phyloP scores from a whole-genome alignment of 2,113 vertebrate species.

The Malaclemys terrapin region DNA sequence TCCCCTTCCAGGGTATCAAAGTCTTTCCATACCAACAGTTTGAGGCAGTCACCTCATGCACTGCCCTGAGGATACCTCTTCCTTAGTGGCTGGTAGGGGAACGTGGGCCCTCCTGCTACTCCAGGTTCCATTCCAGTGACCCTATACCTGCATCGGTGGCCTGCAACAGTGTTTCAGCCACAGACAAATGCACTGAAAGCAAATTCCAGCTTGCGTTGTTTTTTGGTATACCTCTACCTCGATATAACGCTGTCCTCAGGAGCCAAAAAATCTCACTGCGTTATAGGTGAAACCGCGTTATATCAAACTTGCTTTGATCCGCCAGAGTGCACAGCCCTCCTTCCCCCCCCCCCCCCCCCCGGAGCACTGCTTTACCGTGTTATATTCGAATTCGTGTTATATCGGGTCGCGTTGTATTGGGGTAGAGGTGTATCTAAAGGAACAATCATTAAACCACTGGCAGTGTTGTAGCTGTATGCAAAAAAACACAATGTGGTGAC shows the following conservation, averaged over 20 bases:
- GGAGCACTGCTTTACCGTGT: no score
- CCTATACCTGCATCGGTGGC: neutral
- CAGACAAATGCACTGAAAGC: neutral
- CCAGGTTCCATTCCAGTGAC: neutral
- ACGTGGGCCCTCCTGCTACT: neutral
- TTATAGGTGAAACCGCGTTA: no score
- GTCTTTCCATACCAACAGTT: neutral
- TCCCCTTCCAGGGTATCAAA: neutral
- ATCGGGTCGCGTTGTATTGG: no score
- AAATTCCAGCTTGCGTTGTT: neutral
- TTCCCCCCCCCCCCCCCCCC: no score
- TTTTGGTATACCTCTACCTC: neutral
- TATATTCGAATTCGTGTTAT: no score
- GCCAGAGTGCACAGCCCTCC: no score
- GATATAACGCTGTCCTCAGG: no score
- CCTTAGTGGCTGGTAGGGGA: neutral
- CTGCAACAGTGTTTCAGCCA: neutral
- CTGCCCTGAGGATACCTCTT: neutral
- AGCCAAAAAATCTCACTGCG: no score
- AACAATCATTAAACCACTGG: neutral
- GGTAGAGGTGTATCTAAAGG: neutral
- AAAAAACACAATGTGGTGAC: neutral
- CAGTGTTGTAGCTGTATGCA: fast-evolving
- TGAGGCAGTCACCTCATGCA: neutral
- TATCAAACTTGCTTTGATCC: no score